Conservation (phyloP, 2,113 vertebrate species). For the Perca schrenkii region DNA sequence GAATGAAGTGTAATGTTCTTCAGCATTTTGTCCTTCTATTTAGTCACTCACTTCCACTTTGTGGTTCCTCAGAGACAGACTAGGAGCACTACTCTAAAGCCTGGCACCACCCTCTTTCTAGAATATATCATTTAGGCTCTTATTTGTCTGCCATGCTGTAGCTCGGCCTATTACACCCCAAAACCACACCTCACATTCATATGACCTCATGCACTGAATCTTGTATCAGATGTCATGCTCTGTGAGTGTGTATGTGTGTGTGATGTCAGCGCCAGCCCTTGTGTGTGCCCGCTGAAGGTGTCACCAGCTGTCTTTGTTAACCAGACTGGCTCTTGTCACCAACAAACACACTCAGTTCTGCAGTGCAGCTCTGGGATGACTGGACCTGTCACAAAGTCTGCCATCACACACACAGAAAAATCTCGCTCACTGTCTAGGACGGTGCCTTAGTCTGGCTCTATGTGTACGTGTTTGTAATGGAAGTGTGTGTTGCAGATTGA, state of each 20-base stretch:
- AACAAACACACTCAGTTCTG: conserved; percentile 37
- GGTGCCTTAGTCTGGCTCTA: neutral
- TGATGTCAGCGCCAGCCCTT: conserved; percentile 29
- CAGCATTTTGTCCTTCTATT: conserved; percentile 29
- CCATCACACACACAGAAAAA: neutral
- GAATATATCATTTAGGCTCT: conserved; percentile 51
- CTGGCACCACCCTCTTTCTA: conserved; percentile 12
- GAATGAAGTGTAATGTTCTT: neutral
- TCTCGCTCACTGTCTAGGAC: neutral
- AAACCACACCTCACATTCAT: conserved; percentile 57
- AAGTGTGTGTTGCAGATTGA: conserved; percentile 41
- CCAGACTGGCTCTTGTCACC: conserved; percentile 52
- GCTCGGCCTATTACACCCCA: conserved; percentile 45
- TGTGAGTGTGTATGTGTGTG: conserved; percentile 25
- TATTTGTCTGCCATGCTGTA: conserved; percentile 33
- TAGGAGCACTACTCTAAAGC: conserved; percentile 13
- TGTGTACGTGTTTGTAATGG: conserved; percentile 9
- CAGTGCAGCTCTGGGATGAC: conserved; percentile 43
- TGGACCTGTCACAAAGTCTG: conserved; percentile 42
- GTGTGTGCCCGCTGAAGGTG: conserved; percentile 56
- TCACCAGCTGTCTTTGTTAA: conserved; percentile 73
- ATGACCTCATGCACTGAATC: conserved; percentile 50
- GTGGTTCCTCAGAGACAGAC: conserved; percentile 51
- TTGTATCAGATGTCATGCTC: conserved; percentile 49
- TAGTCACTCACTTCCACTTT: conserved; percentile 63